phyloP scores from a whole-genome alignment of 2,888 invertebrate genomes.

The Laspeyria flexula region DNA sequence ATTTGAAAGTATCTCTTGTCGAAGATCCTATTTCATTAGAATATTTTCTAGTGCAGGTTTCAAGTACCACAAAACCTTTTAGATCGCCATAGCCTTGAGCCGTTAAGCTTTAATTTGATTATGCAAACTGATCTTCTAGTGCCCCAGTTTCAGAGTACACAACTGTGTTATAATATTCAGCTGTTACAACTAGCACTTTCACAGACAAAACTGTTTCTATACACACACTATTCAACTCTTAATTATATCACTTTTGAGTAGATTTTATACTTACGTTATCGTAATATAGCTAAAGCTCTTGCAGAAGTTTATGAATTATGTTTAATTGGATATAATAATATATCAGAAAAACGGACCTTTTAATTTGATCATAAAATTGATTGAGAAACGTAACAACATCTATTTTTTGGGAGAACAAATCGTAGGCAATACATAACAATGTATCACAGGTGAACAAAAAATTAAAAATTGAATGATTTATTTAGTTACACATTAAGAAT shows the following conservation, averaged over 20 bases:
- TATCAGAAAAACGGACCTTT: too few relatives aligned
- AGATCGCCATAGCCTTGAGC: conserved; percentile 41
- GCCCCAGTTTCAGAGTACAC: conserved; percentile 38
- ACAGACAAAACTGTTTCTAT: conserved; percentile 15
- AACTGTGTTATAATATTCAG: conserved; percentile 24
- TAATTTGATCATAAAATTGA: too few relatives aligned
- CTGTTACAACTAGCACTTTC: conserved; percentile 24
- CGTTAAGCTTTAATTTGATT: conserved; percentile 44
- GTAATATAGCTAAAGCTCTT: background rate
- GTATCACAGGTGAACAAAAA: too few relatives aligned
- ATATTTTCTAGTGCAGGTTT: too few relatives aligned
- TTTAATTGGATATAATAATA: too few relatives aligned
- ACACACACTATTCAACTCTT: conserved; percentile 1
- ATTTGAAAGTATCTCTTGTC: background rate
- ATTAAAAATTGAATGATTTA: background rate
- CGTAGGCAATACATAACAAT: too few relatives aligned
- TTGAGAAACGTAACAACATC: too few relatives aligned
- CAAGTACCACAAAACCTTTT: conserved; percentile 34
- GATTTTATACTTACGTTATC: background rate
- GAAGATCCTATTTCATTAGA: too few relatives aligned
- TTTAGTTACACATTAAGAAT: conserved; percentile 7
- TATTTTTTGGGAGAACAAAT: too few relatives aligned
- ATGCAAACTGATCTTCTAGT: conserved; percentile 48
- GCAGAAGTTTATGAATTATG: background rate
- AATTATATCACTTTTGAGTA: background rate